These are phyloP conservation scores for Astropecten irregularis DNA, from an alignment of 53 echinoderm and acorn worm species.

Conservation along the genomic window DNA sequence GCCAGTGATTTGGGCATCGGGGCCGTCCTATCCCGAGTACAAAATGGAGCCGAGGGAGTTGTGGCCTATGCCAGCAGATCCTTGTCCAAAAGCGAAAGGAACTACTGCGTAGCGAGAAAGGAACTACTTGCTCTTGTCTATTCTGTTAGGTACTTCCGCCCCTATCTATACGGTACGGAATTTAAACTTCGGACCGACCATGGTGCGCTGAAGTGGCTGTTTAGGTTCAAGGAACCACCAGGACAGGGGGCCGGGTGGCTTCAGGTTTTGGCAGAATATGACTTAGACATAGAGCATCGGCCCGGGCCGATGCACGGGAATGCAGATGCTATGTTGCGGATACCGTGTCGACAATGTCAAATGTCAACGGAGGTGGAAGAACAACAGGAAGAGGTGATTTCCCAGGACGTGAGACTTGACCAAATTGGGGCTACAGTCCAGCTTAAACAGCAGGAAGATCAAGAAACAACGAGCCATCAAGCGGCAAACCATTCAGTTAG, in stretches of 20 bases:
- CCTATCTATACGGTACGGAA: conserved; percentile 24
- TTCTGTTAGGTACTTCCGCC: conserved; percentile 1
- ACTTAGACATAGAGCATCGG: not conserved
- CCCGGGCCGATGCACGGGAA: conserved; percentile 6
- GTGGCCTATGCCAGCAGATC: conserved; percentile 9
- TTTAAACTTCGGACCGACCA: conserved; percentile 25
- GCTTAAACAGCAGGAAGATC: too few relatives aligned
- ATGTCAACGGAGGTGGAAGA: too few relatives aligned
- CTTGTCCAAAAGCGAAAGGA: conserved; percentile 14
- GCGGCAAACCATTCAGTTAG: too few relatives aligned
- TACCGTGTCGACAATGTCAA: not conserved
- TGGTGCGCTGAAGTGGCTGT: too few relatives aligned
- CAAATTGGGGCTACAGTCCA: too few relatives aligned
- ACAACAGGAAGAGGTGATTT: not conserved
- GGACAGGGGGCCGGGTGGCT: conserved; percentile 37
- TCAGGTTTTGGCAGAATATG: conserved; percentile 15
- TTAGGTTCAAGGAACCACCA: too few relatives aligned
- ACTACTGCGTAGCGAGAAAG: conserved; percentile 22
- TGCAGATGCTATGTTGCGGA: conserved; percentile 17
- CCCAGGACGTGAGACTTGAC: not conserved
- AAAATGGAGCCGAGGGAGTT: conserved; percentile 10
- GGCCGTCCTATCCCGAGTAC: conserved; percentile 12
- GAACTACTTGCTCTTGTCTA: conserved; percentile 22
- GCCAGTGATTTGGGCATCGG: too few relatives aligned
- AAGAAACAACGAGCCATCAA: too few relatives aligned